phyloP scores from a whole-genome alignment of 2,113 vertebrate genomes.

The Hippocampus abdominalis region DNA sequence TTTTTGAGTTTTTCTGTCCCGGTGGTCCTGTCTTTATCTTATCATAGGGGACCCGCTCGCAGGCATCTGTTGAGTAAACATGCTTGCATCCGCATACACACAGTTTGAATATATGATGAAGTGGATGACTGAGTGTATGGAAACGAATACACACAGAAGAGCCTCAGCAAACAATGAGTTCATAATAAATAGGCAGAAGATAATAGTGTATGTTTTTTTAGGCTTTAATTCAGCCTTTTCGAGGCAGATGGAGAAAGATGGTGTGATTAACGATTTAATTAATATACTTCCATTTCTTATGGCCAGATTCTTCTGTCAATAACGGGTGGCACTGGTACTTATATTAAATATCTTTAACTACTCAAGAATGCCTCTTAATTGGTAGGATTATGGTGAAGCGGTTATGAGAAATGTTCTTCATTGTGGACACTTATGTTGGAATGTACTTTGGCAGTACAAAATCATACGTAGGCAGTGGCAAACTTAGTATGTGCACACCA shows the following conservation, averaged over 20 bases:
- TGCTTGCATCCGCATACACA: constrained; percentile 20
- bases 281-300: constrained; percentile 52
- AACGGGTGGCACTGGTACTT: constrained; percentile 13
- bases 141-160: constrained; percentile 18
- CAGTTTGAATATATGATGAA: constrained; percentile 52
- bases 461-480: not conserved
- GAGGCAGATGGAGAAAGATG: constrained; percentile 44
- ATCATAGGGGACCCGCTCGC: constrained; percentile 26
- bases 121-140: constrained; percentile 17
- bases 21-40: constrained; percentile 46
- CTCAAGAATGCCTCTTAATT: constrained; percentile 15
- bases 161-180: constrained; percentile 53
- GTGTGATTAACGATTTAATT: constrained; percentile 61
- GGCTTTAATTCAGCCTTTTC: constrained; percentile 39
- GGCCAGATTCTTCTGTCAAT: constrained; percentile 48
- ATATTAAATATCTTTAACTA: constrained; percentile 12
- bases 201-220: constrained; percentile 23
- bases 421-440: not conserved
- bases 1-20: constrained; percentile 27
- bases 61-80: constrained; percentile 63
- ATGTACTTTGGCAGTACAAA: not conserved
- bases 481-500: not conserved
- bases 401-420: constrained; percentile 2
- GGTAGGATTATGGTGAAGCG: constrained; percentile 9
- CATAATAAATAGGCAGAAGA: constrained; percentile 48